Percentiles rank a stretch among this genome's conserved stretches.
Evolutionary conservation across 1,140 invertebrate genomes (phyloP).

Genomic region (Geopemphigus sp.): DNA sequence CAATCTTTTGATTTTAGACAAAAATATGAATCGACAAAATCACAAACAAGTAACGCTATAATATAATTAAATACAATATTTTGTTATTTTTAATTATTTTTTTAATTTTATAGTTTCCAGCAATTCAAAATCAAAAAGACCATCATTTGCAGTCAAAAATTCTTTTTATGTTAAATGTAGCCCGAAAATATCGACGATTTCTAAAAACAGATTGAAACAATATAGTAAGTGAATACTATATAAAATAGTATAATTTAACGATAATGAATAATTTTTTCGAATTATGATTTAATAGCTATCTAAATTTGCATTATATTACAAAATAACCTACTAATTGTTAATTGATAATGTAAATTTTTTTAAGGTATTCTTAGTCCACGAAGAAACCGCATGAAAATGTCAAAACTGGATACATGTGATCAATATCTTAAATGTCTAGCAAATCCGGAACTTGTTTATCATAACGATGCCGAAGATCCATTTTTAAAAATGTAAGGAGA

Average conservation of each 20-base stretch:
- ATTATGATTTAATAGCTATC: too few species aligned
- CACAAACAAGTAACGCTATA: not conserved
- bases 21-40: not conserved
- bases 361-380: constrained; percentile 18
- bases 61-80: not conserved
- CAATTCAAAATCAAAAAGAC: not conserved
- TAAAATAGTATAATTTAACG: not conserved
- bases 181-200: not conserved
- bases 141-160: constrained; percentile 34
- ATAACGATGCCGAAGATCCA: constrained; percentile 37
- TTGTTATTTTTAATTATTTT: not conserved
- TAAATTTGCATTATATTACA: not conserved
- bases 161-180: constrained; percentile 30
- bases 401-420: constrained; percentile 37
- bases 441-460: constrained; percentile 26
- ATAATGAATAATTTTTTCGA: not conserved
- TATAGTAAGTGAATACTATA: constrained; percentile 26
- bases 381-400: not conserved
- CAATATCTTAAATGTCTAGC: constrained; percentile 28
- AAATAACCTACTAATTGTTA: not conserved
- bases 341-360: not conserved
- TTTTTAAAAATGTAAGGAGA: constrained; percentile 50
- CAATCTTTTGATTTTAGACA: not conserved
- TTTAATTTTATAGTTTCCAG: constrained; percentile 8
- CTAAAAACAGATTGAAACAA: constrained; percentile 28